Evolutionary conservation across 2,113 vertebrate species (phyloP).

Genomic region (Cyprinodon brontotheroides): DNA sequence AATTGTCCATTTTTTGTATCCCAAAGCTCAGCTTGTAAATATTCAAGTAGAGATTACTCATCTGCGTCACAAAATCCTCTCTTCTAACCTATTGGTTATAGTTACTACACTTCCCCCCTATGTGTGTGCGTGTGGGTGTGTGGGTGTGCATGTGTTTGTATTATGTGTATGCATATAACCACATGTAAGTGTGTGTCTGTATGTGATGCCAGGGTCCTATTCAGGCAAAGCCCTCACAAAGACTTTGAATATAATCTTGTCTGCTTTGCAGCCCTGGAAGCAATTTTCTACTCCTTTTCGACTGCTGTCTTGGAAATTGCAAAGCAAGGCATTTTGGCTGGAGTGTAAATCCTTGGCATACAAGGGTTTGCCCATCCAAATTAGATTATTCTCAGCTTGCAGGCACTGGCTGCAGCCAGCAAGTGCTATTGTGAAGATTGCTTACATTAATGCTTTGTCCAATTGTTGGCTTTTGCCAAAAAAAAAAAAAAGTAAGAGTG

Average conservation of each 20-base stretch:
- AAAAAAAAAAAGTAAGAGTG: constrained; percentile 71
- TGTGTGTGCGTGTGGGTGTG: constrained; percentile 16
- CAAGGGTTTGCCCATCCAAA: constrained; percentile 83
- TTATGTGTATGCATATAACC: constrained; percentile 4
- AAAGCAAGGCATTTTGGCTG: constrained; percentile 84
- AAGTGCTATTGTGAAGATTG: constrained; percentile 81
- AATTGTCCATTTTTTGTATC: constrained; percentile 78
- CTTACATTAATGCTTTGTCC: constrained; percentile 81
- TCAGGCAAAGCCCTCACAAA: constrained; percentile 81
- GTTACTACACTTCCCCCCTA: constrained; percentile 56
- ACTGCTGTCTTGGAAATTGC: constrained; percentile 81
- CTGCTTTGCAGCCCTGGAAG: constrained; percentile 81
- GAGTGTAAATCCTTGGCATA: constrained; percentile 83
- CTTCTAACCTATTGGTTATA: constrained; percentile 79
- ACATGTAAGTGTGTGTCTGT: constrained; percentile 24
- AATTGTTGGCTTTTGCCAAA: constrained; percentile 76
- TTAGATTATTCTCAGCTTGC: constrained; percentile 81
- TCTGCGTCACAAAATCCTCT: constrained; percentile 72
- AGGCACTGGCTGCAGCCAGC: constrained; percentile 80
- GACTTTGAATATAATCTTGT: constrained; percentile 85
- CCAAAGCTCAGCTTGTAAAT: constrained; percentile 75
- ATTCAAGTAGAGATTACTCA: constrained; percentile 78
- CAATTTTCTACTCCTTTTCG: constrained; percentile 86
- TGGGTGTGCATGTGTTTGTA: not conserved
- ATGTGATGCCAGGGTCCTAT: constrained; percentile 72